Conservation (phyloP, 2,888 invertebrate species). For the Sarcophaga caerulescens region DNA sequence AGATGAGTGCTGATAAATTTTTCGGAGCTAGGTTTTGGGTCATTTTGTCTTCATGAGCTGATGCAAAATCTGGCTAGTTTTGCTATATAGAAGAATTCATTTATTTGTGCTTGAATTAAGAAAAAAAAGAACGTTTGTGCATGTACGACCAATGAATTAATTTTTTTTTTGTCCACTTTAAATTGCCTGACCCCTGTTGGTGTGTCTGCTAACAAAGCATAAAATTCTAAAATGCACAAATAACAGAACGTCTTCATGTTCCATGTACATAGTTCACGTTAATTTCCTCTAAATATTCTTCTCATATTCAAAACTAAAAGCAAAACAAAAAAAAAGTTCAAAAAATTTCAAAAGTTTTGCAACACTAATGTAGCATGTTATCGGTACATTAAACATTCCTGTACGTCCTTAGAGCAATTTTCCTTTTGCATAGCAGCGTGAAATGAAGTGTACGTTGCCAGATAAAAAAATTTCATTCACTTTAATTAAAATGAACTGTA, state of each 20-base stretch:
- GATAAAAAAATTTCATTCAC: not conserved
- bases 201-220: slow-evolving; percentile 6
- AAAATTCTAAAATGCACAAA: slow-evolving; percentile 39
- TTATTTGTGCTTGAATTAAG: no score
- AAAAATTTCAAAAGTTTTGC: slow-evolving; percentile 50
- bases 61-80: no score
- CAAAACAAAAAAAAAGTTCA: slow-evolving; percentile 38
- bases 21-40: no score
- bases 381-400: slow-evolving; percentile 46
- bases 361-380: slow-evolving; percentile 61
- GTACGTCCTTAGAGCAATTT: not conserved
- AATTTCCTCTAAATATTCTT: slow-evolving; percentile 52
- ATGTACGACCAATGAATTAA: not conserved
- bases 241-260: slow-evolving; percentile 35
- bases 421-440: not conserved
- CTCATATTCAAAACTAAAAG: slow-evolving; percentile 29
- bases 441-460: slow-evolving; percentile 5
- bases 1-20: no score
- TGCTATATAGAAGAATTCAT: no score
- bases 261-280: slow-evolving; percentile 42
- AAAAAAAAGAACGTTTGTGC: no score
- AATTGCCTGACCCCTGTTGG: not conserved
- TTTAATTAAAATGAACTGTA: no score
- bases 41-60: no score
- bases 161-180: not conserved